Conservation (phyloP, 2,113 vertebrate species). For the Oceanodroma tethys region DNA sequence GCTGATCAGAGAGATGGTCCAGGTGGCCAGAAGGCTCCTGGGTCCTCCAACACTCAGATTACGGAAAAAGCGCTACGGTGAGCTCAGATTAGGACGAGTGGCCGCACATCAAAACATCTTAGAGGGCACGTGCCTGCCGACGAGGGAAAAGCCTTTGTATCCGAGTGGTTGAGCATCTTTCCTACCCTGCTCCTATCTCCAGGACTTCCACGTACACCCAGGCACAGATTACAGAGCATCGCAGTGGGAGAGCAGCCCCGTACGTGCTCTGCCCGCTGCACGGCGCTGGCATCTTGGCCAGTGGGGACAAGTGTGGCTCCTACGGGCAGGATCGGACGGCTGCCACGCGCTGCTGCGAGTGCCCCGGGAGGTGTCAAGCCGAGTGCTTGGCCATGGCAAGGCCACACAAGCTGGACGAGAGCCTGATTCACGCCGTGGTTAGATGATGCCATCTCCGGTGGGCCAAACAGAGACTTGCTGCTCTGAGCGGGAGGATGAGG, state of each 20-base stretch:
- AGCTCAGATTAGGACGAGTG: accelerated
- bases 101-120: background rate
- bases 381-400: background rate
- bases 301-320: background rate
- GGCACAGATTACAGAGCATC: background rate
- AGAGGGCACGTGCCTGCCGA: background rate
- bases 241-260: background rate
- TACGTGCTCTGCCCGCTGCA: background rate
- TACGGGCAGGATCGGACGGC: accelerated
- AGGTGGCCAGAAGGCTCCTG: background rate
- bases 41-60: background rate
- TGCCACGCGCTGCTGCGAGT: accelerated
- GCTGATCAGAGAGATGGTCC: background rate
- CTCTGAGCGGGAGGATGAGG: background rate
- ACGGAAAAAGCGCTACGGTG: accelerated
- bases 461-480: background rate
- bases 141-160: background rate
- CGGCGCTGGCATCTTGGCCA: background rate
- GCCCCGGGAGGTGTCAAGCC: background rate
- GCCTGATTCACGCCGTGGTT: accelerated
- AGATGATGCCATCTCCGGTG: background rate
- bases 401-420: background rate
- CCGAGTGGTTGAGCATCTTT: accelerated
- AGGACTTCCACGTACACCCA: background rate
- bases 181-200: background rate